Conservation (phyloP, 2,888 invertebrate species). For the Hesperia comma region DNA sequence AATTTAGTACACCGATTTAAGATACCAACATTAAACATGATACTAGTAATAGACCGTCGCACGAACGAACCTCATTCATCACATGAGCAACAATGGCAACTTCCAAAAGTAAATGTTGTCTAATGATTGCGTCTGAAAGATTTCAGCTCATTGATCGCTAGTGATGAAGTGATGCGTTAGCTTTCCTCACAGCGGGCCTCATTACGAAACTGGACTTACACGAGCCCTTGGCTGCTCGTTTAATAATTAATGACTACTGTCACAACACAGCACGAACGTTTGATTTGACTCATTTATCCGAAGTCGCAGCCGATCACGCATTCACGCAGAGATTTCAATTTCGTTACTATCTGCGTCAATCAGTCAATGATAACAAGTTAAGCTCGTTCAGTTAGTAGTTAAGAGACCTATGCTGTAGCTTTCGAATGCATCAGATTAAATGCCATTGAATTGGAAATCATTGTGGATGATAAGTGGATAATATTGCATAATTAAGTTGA, state of each 20-base stretch:
- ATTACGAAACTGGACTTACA: constrained; percentile 27
- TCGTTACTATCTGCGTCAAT: constrained; percentile 34
- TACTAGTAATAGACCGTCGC: constrained; percentile 1
- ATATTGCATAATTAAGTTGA: neutral
- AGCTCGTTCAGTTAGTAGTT: constrained; percentile 29
- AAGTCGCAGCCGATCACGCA: constrained; percentile 26
- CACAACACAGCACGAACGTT: constrained; percentile 32
- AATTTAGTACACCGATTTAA: constrained; percentile 10
- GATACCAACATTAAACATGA: constrained; percentile 3
- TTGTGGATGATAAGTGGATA: constrained; percentile 1
- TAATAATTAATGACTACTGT: constrained; percentile 30
- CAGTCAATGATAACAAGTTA: constrained; percentile 33
- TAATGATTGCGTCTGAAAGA: constrained; percentile 13
- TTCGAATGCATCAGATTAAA: constrained; percentile 25
- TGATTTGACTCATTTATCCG: constrained; percentile 22
- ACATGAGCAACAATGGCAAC: neutral
- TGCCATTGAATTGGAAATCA: constrained; percentile 16
- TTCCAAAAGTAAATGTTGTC: constrained; percentile 1
- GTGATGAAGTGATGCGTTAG: constrained; percentile 10
- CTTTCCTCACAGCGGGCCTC: constrained; percentile 30
- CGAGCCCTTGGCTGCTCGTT: constrained; percentile 18
- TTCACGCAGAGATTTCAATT: constrained; percentile 36
- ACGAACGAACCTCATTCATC: constrained; percentile 9
- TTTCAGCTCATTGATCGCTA: constrained; percentile 15
- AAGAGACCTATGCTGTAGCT: constrained; percentile 15